These are phyloP conservation scores for Archips crataeganus DNA, from an alignment of 2,888 invertebrate species.

Conservation along the genomic window DNA sequence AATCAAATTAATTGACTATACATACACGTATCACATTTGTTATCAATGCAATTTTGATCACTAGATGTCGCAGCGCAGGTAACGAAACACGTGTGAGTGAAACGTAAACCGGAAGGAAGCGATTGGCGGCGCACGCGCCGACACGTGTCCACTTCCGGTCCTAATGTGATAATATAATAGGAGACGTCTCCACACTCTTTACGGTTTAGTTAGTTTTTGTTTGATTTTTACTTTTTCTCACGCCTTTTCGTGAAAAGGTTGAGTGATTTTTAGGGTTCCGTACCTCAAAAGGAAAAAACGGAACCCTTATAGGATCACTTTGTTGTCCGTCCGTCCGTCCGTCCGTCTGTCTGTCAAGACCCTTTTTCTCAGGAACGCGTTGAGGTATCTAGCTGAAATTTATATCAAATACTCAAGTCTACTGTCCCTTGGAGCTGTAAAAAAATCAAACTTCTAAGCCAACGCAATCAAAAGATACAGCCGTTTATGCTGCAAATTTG, in stretches of 20 bases:
- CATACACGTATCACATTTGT: neutral
- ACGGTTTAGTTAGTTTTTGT: constrained; percentile 61
- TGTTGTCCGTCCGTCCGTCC: too few species aligned
- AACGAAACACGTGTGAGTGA: constrained; percentile 45
- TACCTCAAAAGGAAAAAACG: too few species aligned
- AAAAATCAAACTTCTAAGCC: too few species aligned
- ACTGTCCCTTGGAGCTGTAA: too few species aligned
- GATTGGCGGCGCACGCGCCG: constrained; percentile 77
- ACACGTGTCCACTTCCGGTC: constrained; percentile 78
- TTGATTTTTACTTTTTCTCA: constrained; percentile 62
- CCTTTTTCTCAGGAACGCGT: too few species aligned
- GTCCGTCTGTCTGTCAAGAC: too few species aligned
- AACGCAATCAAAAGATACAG: too few species aligned
- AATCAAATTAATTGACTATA: too few species aligned
- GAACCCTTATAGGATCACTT: too few species aligned
- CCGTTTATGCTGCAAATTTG: too few species aligned
- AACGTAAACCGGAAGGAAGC: constrained; percentile 73
- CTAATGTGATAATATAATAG: constrained; percentile 83
- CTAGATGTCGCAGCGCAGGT: constrained; percentile 25
- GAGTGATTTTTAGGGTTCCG: constrained; percentile 21
- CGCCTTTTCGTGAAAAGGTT: constrained; percentile 49
- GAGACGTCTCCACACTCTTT: constrained; percentile 79
- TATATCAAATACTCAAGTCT: too few species aligned
- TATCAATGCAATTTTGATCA: neutral
- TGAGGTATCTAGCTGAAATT: too few species aligned